Percentiles rank a stretch among this genome's conserved stretches.
Conservation (phyloP, 2,113 vertebrate genomes). For the Hipposideros armiger region DNA sequence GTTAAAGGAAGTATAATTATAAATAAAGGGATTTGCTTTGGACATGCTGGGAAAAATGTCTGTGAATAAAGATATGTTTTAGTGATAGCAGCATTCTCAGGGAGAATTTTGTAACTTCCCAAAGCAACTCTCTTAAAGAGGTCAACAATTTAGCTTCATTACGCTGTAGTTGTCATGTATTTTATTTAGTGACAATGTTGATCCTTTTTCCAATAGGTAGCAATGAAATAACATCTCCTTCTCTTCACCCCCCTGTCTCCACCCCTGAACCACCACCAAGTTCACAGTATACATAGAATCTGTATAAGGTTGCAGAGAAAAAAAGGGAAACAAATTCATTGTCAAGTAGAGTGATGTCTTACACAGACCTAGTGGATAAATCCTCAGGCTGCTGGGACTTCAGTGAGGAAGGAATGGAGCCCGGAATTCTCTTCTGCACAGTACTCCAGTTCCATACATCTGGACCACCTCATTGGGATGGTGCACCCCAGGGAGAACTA, state of each 20-base stretch:
- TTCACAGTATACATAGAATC: neutral
- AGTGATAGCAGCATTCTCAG: neutral
- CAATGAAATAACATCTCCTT: neutral
- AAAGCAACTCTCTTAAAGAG: neutral
- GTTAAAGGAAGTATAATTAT: neutral
- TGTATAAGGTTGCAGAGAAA: neutral
- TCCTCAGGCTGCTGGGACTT: neutral
- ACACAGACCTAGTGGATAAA: neutral
- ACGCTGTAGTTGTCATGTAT: rapidly evolving
- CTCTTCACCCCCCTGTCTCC: too few relatives aligned
- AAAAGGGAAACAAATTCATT: neutral
- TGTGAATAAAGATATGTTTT: neutral
- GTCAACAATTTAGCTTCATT: neutral
- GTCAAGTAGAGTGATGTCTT: neutral
- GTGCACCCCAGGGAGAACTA: rapidly evolving
- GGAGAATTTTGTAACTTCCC: neutral
- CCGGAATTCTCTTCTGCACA: neutral
- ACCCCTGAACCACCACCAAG: too few relatives aligned
- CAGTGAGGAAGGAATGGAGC: neutral
- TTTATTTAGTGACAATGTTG: neutral
- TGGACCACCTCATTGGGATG: neutral
- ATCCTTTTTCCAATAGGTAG: neutral
- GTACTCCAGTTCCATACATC: too few relatives aligned
- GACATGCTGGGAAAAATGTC: neutral
- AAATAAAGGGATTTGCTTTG: neutral